Base-by-base conservation (phyloP, 2,888 invertebrate genomes). In the Epinotia brunnichana region DNA sequence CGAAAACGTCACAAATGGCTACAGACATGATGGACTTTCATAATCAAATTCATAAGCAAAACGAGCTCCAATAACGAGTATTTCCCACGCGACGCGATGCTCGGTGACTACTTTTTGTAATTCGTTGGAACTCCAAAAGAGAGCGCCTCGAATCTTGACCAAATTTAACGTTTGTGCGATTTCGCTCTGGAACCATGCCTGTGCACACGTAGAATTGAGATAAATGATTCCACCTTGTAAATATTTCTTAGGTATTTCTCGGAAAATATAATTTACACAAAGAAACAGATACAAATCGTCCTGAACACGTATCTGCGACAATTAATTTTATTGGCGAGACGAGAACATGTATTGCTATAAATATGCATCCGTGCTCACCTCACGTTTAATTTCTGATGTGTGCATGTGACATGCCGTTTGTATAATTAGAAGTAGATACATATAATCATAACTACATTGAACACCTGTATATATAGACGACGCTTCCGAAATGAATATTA, bases 31-130 rank as follows among this genome's bases (percentile, higher is more conserved):
- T 29, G 5, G 7, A 29, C 29, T 7, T 29, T 29, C 5, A 29
- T 7, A 7, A 29, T 29, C 29, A 29, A 29, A 29, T 5, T 1
- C 35, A 35, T 9, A 2, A 35, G 1, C 9, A 9, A 39, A 41
- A 41, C 3, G n/a, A 29, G n/a, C 69, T 66, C 21, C 13, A 5
- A 48, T n/a, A 0, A 44, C 35, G 35, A 35, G 35, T 9, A 29
- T 5, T 41, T 44, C 4, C 44, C 60, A 29, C 35, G 66, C 19
- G 74, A 39, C 67, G 66, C 80, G 15, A 3, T 5, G 56, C 56
- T 56, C 44, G 44, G 5, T 44, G 41, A 41, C 15, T 44, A 44
- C 44, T 48, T n/a, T n/a, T 48, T 48, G 48, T 48, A 48, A 48
- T 53, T 3, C 17, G 13, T n/a, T 41, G 3, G 39, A 39, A 19